Conservation (phyloP, 37 sponge, comb jelly and placozoan genomes). For the Theonella swinhoei region DNA sequence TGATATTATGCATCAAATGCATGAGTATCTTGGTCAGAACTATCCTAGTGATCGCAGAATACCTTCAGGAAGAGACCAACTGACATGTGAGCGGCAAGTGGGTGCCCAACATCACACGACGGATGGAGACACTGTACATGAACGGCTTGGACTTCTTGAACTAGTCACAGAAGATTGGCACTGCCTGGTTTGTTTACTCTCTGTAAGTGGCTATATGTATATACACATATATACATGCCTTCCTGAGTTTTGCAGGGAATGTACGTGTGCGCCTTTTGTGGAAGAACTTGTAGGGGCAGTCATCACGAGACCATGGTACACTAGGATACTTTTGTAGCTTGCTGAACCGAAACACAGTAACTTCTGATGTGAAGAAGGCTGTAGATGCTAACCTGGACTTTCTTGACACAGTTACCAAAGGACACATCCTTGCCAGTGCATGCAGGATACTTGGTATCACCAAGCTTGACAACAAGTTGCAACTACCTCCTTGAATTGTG, state of each 20-base stretch:
- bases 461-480: neutral
- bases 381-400: conserved; percentile 34
- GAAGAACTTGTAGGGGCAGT: conserved; percentile 20
- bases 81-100: conserved; percentile 34
- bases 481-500: neutral
- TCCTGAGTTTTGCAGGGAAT: too few species aligned
- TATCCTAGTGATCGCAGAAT: conserved; percentile 8
- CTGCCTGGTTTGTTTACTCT: conserved; percentile 15
- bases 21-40: conserved; percentile 17
- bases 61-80: conserved; percentile 42
- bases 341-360: conserved; percentile 32
- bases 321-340: conserved; percentile 26
- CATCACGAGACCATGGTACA: conserved; percentile 41
- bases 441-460: conserved; percentile 1
- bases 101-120: conserved; percentile 17
- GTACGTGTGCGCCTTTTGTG: conserved; percentile 12
- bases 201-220: conserved; percentile 13
- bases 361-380: conserved; percentile 12
- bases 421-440: conserved; percentile 41
- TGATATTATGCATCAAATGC: conserved; percentile 37
- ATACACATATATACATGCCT: neutral
- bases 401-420: conserved; percentile 25
- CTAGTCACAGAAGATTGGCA: conserved; percentile 40
- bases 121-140: conserved; percentile 15
- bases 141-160: conserved; percentile 22